Conservation (phyloP, 1,140 invertebrate species). For the Pentalonia nigronervosa region DNA sequence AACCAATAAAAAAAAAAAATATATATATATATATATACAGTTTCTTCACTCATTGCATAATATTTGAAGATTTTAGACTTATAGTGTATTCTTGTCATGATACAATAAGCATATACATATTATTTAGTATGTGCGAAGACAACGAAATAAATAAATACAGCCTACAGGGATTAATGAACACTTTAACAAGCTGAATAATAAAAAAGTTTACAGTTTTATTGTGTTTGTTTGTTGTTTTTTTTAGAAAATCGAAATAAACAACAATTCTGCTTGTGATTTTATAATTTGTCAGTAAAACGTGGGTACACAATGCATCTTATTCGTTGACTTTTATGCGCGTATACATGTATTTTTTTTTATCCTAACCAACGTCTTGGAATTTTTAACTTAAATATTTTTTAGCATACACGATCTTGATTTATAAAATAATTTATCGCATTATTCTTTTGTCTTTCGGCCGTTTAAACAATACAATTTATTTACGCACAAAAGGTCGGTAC, state of each 20-base stretch:
- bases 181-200: not conserved
- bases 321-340: not conserved
- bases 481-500: not conserved
- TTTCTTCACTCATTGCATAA: not conserved
- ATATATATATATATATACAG: no score
- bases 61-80: not conserved
- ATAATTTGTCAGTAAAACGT: not conserved
- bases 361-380: not conserved
- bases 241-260: not conserved
- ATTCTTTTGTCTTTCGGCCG: slow-evolving; percentile 6
- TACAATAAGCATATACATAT: not conserved
- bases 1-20: not conserved
- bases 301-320: not conserved
- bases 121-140: not conserved
- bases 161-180: not conserved
- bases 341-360: not conserved
- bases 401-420: not conserved
- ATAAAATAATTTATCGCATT: slow-evolving; percentile 43
- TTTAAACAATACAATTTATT: slow-evolving; percentile 32
- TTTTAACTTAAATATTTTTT: slow-evolving; percentile 31
- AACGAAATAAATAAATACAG: not conserved
- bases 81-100: no score
- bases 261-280: not conserved
- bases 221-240: not conserved
- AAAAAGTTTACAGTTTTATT: not conserved